Base-by-base conservation (phyloP, 2,888 invertebrate genomes). In the Bursaphelenchus okinawaensis region DNA sequence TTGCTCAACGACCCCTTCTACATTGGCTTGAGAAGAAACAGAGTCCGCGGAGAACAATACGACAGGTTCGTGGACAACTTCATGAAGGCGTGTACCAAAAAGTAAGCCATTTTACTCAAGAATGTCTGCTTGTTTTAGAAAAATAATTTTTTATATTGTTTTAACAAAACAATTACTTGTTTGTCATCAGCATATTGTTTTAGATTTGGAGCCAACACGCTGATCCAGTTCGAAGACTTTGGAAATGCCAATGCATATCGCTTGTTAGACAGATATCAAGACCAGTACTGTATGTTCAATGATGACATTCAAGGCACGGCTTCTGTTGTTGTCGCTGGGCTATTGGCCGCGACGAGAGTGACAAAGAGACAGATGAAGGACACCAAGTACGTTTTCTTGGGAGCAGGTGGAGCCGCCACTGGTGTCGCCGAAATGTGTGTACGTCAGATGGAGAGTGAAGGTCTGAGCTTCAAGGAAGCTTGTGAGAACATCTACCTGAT, bases 291-390 rank as follows among this genome's bases (percentile, higher is more conserved):
- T 85, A 93, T 93, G 16, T 98, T 98, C 85, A 98, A 99, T 86
- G 98, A 98, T 84, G 98, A 98, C 84, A 98, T 98, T 83, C 95
- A 98, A 85, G 94, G 94, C 81, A 93, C 95, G 4, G 96, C 98
- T 2, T 87, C 93, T 6, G 96, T 98, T 20, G 94, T 93, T 12
- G 90, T 96, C 23, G 93, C 92, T 16, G 98, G 98, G 0, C 86
- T 98, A 56, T 83, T 96, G 27, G 91, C 94, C 50, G 90, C 92
- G 24, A 86, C 93, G 52, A 87, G 90, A 67, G 85, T 94, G 75
- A 94, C 93, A 12, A 88, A 89, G 72, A 91, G 88, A 71, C 87
- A 87, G 74, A 86, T 98, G 28, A 88, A 88, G 1, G 91, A 95
- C 22, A 90, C 94, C 83, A 88, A 87, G 26, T 89, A 95, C 77